Evolutionary conservation across 2,797 vertebrate genomes (phyloP), one percentile per base, ranked within the genome.

Genomic region (Staurois parvus): DNA sequence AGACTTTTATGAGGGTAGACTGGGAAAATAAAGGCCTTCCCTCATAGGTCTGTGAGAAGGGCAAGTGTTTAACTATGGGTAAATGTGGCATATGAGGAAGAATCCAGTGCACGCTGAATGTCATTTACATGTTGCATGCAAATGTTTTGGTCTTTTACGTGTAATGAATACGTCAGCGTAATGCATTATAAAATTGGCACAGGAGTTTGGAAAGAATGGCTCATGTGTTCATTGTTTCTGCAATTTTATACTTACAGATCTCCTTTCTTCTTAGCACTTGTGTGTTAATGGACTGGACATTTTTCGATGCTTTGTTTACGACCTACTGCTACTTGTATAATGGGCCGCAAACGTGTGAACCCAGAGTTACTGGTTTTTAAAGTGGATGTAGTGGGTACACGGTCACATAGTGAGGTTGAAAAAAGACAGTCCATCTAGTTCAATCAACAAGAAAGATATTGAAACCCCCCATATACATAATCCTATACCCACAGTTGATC

Each of bases 91-190:
- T 32, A 30, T 64, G 34, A 62, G 32, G 62, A 85, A 66, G 84
- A 85, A 76, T 85, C n/a, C 28, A 37, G 64, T 26, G 42, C n/a
- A 37, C 64, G 13, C 32, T 21, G 4, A 68, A 59, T 6, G 21
- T 3, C 29, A 13, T 48, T 42, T 59, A 34, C 68, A 21, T 21
- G 52, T 73, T 73, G 28, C 24, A 87, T 82, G 85, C 80, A 79
- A 74, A 83, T 83, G 13, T 84, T 45, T 29, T 30, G 68, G 34
- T 37, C 29, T 3, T 34, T 26, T 48, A n/a, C 29, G 30, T 28
- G 10, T 72, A 24, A 80, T 42, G 26, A 17, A 13, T 78, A 56
- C 28, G 13, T 76, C 48, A 32, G 29, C 45, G 29, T 73, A 4
- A 66, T 73, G 10, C 72, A 86, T 73, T 66, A 78, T 72, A 40